Base-by-base conservation (phyloP, 2,797 vertebrate species). In the Lateolabrax maculatus region DNA sequence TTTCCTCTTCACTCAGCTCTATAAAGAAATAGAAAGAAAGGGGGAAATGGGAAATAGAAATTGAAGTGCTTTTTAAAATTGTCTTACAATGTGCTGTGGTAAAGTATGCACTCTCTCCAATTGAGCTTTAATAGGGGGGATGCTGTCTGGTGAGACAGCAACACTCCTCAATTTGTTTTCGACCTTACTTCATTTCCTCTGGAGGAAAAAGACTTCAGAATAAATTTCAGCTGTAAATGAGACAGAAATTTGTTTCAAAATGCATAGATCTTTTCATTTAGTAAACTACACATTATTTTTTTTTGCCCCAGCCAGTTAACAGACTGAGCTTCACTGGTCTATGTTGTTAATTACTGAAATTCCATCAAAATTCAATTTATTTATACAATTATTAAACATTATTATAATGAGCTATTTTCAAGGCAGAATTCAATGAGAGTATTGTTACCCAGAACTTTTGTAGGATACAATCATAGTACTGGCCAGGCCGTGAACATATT, bases 51-150 rank as follows among this genome's bases (percentile, higher is more conserved):
- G 39, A 71, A 79, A 62, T 18, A 39, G 53, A 67, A 52, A 52
- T 10, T 29, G 57, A 77, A 73, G 80, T 63, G 79, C 25, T 56
- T 74, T 74, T 72, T 56, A 18, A 68, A 81, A 62, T 46, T 7
- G 46, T 71, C 43, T 57, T 58, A 53, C 51, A 66, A n/a, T 55
- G 52, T 43, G 36, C 53, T 56, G 29, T 10, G n/a, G 62, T 41
- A 64, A 68, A 71, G 49, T 44, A 43, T 2, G 3, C 27, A 6
- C 16, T 62, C 36, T 66, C 51, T 68, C 69, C 44, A 34, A 49
- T 52, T 70, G 70, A 84, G 72, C 51, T 75, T 51, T 70, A 71
- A 68, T 65, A 34, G 29, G 9, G n/a, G 3, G 16, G 70, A 72
- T 67, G 55, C 52, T 66, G 57, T 67, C 43, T 58, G 18, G n/a